Evolutionary conservation across 1,140 invertebrate species (phyloP), one percentile per base, ranked within the genome.

Genomic region (Aricia agestis): DNA sequence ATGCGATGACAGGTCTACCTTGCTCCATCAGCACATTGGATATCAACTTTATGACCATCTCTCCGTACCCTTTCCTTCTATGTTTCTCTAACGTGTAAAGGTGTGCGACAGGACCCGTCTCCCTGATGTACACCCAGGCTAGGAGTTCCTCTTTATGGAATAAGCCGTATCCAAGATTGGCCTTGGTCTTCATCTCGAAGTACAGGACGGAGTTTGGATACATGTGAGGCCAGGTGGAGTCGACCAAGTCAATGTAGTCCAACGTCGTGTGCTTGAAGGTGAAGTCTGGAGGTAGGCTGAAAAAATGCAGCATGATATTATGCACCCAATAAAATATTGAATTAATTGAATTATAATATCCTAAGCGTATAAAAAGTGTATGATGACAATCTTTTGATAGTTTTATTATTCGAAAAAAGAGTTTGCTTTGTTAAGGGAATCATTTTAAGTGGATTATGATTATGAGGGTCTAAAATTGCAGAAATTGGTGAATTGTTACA

Each of bases 51-150:
- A 83, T 36, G 17, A 81, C 70, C 10, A 79, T 59, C 67, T 78
- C 78, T 0, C 77, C 82, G 18, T 79, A 79, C 4, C 82, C 80
- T 71, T 80, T 83, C 41, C 72, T 76, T 67, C 83, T 78, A 52
- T 85, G 74, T n/a, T 79, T 70, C 71, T 82, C 75, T 57, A 81
- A 3, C 31, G 81, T 83, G 61, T 75, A 83, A 13, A 83, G 71
- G 66, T 83, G 79, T 13, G 75, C 76, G 0, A 85, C 57, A n/a
- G 74, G 71, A 0, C 83, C 83, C 69, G 74, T 78, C 77, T 85
- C 79, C 41, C 76, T 81, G 10, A 79, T 66, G 42, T 78, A 77
- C 6, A 76, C 75, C 83, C 83, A 85, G 0, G 80, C 74, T 18
- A 85, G 61, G 13, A 85, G 59, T 32, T 78, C 70, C 2, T 74